Evolutionary conservation across 35 echinoderm and acorn worm genomes (phyloP), one percentile per base, ranked within the genome.

Genomic region (Ophiothrix spiculata): DNA sequence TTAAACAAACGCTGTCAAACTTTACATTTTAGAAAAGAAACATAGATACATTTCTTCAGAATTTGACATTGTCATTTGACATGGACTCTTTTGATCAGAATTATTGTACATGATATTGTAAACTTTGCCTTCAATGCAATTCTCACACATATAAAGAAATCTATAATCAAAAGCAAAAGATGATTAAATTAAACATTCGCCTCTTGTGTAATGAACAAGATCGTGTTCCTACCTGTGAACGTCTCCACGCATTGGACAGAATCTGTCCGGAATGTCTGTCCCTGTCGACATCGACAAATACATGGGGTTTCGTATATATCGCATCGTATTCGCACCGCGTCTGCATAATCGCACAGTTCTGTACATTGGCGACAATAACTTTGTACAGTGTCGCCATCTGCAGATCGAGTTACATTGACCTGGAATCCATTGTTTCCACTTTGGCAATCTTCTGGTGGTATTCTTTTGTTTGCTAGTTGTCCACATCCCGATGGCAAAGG

Each of bases 261-360:
- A 64, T 89, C 79, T 25, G 79, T 89, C 33, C 87, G 81, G 79
- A 89, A 82, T 37, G 87, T 89, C n/a, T 79, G 78, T 25, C 79
- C 79, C 21, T 79, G 36, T 36, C 45, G 77, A 74, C 87, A 89
- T 31, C 79, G 78, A 49, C 87, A 89, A 19, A 64, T 75, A 35
- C 87, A 89, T 14, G 87, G 87, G 12, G 38, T 81, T 64, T 89
- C 87, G 56, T 78, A 25, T 31, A 89, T 37, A 81, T 89, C 87
- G 38, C 87, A 89, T 0, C 87, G 79, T 31, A 89, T 80, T 21
- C 87, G 33, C 11, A 89, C 79, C 16, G 87, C 78, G 31, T 64
- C 36, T 36, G 79, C 64, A 56, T 74, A 38, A 23, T 33, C 46
- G 79, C 87, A 89, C 34, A 89, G 49, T 39, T 89, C 79, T 37